These are phyloP conservation scores for Heliconius hewitsoni DNA, from an alignment of 1,140 invertebrate genomes.

Conservation along the genomic window DNA sequence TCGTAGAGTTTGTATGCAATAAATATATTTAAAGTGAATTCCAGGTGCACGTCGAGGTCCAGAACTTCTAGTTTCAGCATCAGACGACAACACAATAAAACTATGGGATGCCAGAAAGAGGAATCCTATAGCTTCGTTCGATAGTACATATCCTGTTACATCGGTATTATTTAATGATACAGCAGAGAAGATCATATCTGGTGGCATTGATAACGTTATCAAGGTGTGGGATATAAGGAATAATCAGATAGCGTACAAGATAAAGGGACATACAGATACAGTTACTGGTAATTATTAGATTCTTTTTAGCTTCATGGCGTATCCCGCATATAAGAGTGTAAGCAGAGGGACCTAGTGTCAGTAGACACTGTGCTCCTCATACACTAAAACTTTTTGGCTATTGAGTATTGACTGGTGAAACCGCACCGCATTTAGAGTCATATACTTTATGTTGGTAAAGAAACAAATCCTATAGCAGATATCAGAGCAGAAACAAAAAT, in stretches of 20 bases:
- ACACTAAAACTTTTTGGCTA: too few species aligned
- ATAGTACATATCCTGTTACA: conserved; percentile 93
- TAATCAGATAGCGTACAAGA: conserved; percentile 91
- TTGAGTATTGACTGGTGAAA: too few species aligned
- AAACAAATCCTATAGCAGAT: too few species aligned
- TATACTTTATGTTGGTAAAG: too few species aligned
- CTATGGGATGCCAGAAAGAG: conserved; percentile 95
- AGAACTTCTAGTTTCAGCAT: conserved; percentile 94
- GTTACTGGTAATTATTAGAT: conserved; percentile 87
- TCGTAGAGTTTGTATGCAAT: too few species aligned
- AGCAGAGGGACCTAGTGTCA: too few species aligned
- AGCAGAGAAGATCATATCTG: conserved; percentile 91
- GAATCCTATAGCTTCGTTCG: conserved; percentile 88
- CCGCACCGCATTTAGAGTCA: too few species aligned
- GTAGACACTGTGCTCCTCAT: too few species aligned
- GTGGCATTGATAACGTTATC: conserved; percentile 98
- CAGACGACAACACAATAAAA: conserved; percentile 96
- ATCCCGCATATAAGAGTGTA: too few species aligned
- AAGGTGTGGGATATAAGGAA: conserved; percentile 99
- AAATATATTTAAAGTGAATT: conserved; percentile 11
- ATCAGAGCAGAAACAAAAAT: too few species aligned
- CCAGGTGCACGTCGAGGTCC: conserved; percentile 91
- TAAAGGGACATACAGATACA: conserved; percentile 95
- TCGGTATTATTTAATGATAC: conserved; percentile 98
- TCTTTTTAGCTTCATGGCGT: too few species aligned